Percentiles rank a stretch among this genome's conserved stretches.
Evolutionary conservation across 1,140 invertebrate genomes (phyloP).

Genomic region (Drosophila leontia): DNA sequence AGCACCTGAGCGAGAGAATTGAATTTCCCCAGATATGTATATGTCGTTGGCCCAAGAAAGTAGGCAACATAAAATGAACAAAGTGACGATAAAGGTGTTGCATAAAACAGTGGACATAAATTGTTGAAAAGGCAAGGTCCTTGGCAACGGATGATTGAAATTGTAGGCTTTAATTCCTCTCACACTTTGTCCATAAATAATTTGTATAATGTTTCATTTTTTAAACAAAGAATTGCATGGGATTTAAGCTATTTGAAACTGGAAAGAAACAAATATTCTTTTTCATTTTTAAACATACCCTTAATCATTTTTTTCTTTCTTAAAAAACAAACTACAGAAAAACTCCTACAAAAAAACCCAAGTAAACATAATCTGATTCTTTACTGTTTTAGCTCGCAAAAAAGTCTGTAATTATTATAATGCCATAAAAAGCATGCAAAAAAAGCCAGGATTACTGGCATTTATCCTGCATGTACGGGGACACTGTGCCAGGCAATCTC

Average conservation of each 20-base stretch:
- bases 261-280: too few species aligned
- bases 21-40: constrained; percentile 12
- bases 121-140: constrained; percentile 10
- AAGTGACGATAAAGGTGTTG: constrained; percentile 19
- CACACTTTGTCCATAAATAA: neutral
- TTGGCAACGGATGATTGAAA: constrained; percentile 3
- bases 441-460: constrained; percentile 27
- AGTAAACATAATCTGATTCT: constrained; percentile 8
- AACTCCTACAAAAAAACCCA: neutral
- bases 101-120: constrained; percentile 4
- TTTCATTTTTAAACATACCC: too few species aligned
- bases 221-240: neutral
- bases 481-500: constrained; percentile 21
- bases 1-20: constrained; percentile 53
- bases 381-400: neutral
- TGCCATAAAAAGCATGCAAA: neutral
- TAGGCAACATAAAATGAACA: constrained; percentile 45
- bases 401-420: neutral
- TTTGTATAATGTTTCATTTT: neutral
- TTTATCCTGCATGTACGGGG: constrained; percentile 3
- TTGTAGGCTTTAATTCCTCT: neutral
- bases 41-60: constrained; percentile 20
- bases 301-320: too few species aligned
- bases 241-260: neutral
- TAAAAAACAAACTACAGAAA: neutral